Evolutionary conservation across 2,113 vertebrate genomes (phyloP).

Genomic region (Tetraodon nigroviridis): DNA sequence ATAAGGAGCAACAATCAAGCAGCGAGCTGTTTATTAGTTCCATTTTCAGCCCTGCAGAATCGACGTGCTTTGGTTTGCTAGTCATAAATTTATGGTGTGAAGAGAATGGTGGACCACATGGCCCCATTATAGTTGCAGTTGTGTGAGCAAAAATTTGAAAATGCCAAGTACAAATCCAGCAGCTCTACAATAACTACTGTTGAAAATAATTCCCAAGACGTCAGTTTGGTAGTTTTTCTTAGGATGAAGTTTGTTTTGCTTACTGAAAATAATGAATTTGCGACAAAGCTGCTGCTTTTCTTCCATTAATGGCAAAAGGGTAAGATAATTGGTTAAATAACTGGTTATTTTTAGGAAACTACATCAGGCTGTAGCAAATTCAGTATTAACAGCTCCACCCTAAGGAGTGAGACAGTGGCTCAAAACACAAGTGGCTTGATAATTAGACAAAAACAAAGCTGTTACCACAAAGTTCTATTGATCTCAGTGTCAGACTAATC

Average conservation of each 20-base stretch:
- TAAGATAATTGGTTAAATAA: neutral
- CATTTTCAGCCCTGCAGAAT: slow-evolving; percentile 21
- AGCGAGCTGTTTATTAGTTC: slow-evolving; percentile 24
- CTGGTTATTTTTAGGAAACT: neutral
- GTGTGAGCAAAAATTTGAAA: slow-evolving; percentile 8
- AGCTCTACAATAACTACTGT: slow-evolving; percentile 8
- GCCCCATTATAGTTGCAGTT: slow-evolving; percentile 23
- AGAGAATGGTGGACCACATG: slow-evolving; percentile 8
- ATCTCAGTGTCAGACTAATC: neutral
- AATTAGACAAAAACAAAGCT: neutral
- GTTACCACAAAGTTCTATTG: neutral
- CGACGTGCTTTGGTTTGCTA: slow-evolving; percentile 22
- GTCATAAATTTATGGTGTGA: slow-evolving; percentile 35
- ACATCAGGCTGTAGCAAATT: neutral
- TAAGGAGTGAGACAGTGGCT: neutral
- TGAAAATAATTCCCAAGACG: neutral
- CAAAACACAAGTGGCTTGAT: neutral
- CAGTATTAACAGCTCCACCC: neutral
- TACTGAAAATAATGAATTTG: slow-evolving; percentile 1
- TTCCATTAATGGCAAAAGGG: neutral
- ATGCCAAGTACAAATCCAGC: slow-evolving; percentile 13
- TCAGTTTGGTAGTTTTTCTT: slow-evolving; percentile 5
- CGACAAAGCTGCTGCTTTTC: neutral
- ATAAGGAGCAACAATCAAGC: slow-evolving; percentile 12
- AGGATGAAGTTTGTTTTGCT: slow-evolving; percentile 5